Evolutionary conservation across 1,140 invertebrate species (phyloP).

Genomic region (Hylaeus volcanicus): DNA sequence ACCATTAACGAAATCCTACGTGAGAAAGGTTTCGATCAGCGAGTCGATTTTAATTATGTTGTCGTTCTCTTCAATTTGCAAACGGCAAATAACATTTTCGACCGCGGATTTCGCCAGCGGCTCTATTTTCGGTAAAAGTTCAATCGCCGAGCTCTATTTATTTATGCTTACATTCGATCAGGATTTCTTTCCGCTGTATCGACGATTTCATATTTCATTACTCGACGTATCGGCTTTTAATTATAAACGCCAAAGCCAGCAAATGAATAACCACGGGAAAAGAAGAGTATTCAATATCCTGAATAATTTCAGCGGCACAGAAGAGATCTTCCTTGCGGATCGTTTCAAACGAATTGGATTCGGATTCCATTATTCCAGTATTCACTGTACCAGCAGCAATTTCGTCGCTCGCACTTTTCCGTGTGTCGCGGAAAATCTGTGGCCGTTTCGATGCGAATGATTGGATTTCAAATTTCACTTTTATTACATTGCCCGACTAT

Average conservation of each 20-base stretch:
- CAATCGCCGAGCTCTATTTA: neutral
- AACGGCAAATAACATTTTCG: neutral
- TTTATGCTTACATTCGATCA: neutral
- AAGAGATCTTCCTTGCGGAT: neutral
- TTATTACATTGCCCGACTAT: neutral
- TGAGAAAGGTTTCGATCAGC: constrained; percentile 47
- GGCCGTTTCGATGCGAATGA: neutral
- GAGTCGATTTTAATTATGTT: constrained; percentile 46
- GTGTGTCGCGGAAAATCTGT: constrained; percentile 1
- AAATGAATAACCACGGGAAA: too few species aligned
- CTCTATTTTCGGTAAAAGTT: constrained; percentile 1
- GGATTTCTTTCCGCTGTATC: neutral
- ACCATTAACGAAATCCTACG: constrained; percentile 50
- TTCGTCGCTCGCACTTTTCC: neutral
- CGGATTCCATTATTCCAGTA: constrained; percentile 22
- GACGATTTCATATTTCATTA: neutral
- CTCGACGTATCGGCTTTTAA: neutral
- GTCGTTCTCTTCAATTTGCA: constrained; percentile 45
- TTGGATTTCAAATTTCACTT: constrained; percentile 15
- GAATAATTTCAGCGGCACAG: neutral
- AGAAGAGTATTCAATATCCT: neutral
- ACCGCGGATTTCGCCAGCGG: neutral
- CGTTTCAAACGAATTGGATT: constrained; percentile 16
- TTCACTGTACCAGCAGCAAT: constrained; percentile 15
- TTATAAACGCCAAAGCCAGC: neutral